phyloP scores from a whole-genome alignment of 2,113 vertebrate genomes.

The Proteles cristata region DNA sequence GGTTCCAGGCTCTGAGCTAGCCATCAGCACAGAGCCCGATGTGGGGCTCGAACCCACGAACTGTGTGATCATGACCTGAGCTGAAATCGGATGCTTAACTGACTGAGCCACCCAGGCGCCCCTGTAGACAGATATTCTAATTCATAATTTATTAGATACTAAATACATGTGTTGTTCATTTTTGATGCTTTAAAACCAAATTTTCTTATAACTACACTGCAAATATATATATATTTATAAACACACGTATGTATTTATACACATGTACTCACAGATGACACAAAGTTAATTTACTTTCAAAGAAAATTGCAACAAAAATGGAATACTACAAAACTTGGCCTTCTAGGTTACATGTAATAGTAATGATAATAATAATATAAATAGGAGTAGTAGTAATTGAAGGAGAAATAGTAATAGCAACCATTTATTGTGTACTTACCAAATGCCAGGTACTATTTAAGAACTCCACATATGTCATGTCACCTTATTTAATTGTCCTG shows the following conservation, averaged over 20 bases:
- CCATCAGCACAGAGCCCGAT: too few species aligned
- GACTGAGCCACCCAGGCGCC: too few species aligned
- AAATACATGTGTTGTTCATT: background rate
- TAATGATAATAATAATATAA: background rate
- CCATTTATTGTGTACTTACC: background rate
- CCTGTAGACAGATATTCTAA: background rate
- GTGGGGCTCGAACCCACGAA: too few species aligned
- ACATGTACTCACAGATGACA: background rate
- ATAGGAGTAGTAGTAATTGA: background rate
- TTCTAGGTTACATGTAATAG: conserved; percentile 19
- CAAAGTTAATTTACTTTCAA: conserved; percentile 27
- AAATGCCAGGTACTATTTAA: background rate
- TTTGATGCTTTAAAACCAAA: conserved; percentile 12
- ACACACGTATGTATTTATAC: background rate
- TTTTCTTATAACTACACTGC: background rate
- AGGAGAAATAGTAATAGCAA: background rate
- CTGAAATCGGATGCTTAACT: too few species aligned
- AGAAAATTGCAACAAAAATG: conserved; percentile 54
- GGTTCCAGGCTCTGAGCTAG: too few species aligned
- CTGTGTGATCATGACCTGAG: too few species aligned
- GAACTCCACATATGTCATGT: background rate
- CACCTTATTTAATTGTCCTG: background rate
- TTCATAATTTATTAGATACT: background rate
- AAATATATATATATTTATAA: background rate
- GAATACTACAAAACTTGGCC: conserved; percentile 20